phyloP scores from a whole-genome alignment of 2,113 vertebrate genomes.

The Rynchops niger region DNA sequence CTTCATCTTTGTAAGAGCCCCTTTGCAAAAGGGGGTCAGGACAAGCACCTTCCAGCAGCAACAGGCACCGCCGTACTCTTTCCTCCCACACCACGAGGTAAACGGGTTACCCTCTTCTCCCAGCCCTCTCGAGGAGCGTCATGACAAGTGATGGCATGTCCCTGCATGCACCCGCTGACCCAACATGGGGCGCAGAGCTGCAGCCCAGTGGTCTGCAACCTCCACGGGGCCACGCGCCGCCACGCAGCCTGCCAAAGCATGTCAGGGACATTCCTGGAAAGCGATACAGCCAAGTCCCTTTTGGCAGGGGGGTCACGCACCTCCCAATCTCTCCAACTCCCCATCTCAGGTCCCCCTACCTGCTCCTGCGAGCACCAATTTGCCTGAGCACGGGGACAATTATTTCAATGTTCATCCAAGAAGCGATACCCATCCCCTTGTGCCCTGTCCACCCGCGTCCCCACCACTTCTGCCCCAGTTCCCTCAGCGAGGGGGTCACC shows the following conservation, averaged over 20 bases:
- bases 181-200: background rate
- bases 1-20: background rate
- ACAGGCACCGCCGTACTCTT: background rate
- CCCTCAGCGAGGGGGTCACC: background rate
- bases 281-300: accelerated
- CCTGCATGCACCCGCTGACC: background rate
- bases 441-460: background rate
- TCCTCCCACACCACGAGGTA: accelerated
- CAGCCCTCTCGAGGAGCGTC: background rate
- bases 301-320: accelerated
- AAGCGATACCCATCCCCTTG: background rate
- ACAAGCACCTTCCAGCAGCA: background rate
- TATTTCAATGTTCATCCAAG: background rate
- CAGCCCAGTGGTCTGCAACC: background rate
- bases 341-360: background rate
- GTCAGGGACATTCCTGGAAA: background rate
- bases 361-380: background rate
- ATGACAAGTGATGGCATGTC: background rate
- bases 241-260: background rate
- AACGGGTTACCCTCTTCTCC: accelerated
- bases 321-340: background rate
- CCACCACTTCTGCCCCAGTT: constrained; percentile 49
- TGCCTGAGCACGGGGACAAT: background rate
- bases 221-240: accelerated
- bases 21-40: background rate